A percentile compares a stretch with the other conserved stretches of the same genome.
Conservation (phyloP, 2,113 vertebrate species). For the Hemiprocne comata region DNA sequence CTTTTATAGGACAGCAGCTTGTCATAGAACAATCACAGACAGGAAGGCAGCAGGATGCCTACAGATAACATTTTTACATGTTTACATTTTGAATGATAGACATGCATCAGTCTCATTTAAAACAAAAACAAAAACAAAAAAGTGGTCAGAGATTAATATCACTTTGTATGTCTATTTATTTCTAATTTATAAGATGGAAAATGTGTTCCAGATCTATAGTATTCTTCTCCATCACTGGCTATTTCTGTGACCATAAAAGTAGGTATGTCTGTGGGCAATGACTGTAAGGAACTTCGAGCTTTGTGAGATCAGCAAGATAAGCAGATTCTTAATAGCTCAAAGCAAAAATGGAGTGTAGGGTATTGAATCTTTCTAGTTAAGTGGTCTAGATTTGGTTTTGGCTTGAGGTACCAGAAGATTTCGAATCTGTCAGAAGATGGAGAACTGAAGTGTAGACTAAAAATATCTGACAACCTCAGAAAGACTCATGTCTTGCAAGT, state of each 20-base stretch:
- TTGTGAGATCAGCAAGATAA: not conserved
- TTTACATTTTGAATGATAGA: not conserved
- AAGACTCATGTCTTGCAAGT: not conserved
- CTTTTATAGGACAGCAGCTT: not conserved
- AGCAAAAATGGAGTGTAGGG: not conserved
- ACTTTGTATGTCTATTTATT: not conserved
- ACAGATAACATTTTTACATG: not conserved
- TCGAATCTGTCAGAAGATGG: not conserved
- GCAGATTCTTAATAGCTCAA: not conserved
- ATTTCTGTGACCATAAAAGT: not conserved
- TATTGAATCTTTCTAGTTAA: not conserved
- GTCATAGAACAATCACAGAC: not conserved
- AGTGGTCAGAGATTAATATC: not conserved
- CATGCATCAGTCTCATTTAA: not conserved
- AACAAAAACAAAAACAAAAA: not conserved
- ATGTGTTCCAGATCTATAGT: not conserved
- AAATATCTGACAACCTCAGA: not conserved
- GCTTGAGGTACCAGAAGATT: not conserved
- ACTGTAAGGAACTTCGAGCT: rapidly evolving
- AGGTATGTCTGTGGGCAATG: not conserved
- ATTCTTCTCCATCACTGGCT: not conserved
- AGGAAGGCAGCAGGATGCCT: not conserved
- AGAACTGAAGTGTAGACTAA: not conserved
- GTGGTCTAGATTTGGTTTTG: not conserved
- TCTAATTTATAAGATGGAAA: not conserved